Evolutionary conservation across 2,888 invertebrate genomes (phyloP), one percentile per base, ranked within the genome.

Genomic region (Deilephila elpenor): DNA sequence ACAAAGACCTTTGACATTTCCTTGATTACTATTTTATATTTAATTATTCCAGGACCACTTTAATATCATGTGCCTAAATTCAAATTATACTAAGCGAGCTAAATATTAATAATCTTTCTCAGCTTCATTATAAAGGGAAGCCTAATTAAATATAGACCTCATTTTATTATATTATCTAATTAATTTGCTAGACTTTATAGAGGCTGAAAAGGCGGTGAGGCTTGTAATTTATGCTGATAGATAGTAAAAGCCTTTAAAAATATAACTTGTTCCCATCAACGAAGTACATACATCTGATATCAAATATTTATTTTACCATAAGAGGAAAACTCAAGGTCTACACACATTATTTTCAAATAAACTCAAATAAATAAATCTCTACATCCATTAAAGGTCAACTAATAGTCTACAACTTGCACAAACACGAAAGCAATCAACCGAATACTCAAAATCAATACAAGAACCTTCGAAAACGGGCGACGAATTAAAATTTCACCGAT

Each of bases 401-500:
- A 51, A 51, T 25, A 51, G 51, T 17, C 51, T 14, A 44, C 14
- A n/a, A 4, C 20, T 14, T n/a, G 51, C 56, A 67, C 51, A 67
- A 67, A 51, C 67, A 67, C 20, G 25, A 67, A 67, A 67, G 44
- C 67, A 51, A 51, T 67, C 25, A 67, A 6, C 44, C 17, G 53
- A 72, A 72, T 11, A 56, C 64, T 72, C 25, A 62, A 62, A 64
- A 53, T 53, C 34, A 34, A 51, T 56, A 56, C 62, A n/a, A 56
- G 29, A 17, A 72, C 51, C 44, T 70, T 73, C 53, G 70, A 34
- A 71, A 75, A 59, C 71, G 67, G 60, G 3, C 59, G 37, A 34
- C 59, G 73, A 75, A 74, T 74, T 61, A 74, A 75, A 80, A 75
- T 73, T 67, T 73, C 59, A 59, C 37, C 59, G 72, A 74, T 59